Base-by-base conservation (phyloP, 2,113 vertebrate species). In the Microcebus ravelobensis region DNA sequence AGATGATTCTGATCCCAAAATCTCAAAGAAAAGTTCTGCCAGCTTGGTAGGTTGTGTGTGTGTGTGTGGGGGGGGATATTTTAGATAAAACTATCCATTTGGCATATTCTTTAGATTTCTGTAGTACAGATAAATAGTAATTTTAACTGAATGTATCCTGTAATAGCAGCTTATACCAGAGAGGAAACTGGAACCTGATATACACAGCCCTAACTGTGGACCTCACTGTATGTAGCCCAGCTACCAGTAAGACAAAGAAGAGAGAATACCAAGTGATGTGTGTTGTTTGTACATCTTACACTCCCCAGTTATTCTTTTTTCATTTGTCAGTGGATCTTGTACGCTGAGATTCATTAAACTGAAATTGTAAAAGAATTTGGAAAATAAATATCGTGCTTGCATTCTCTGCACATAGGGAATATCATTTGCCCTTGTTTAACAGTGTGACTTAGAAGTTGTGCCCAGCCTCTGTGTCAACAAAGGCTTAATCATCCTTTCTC, bases 21-120 rank as follows among this genome's bases (percentile, higher is more conserved):
- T 91, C 45, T 89, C 36, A 71, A 85, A 76, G 36, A 93, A 97
- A 90, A 77, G 57, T 48, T 4, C 71, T 71, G 39, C 59, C 23
- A 27, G 21, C 59, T 11, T 88, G 12, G 7, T 39, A 68, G 86
- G 9, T 39, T 71, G 48, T 45, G 50, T 2, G 45, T 45, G 45
- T 45, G 42, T 45, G 34, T 12, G 50, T 50, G 45, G 0, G 11
- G 11, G 3, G 3, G 27, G 29, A 7, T 34, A 57, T 2, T 87
- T 67, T 8, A 88, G 34, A 73, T 36, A 29, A 42, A 96, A 70
- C 25, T 52, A 90, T 36, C 45, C 31, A 39, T 80, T 91, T 91
- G 42, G 42, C 55, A 79, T 1, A 71, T 57, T 50, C 91, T 65
- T 89, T 39, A 91, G 59, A 67, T n/a, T 70, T 92, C 74, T 86